Evolutionary conservation across 2,113 vertebrate genomes (phyloP).

Genomic region (Scytalopus superciliaris): DNA sequence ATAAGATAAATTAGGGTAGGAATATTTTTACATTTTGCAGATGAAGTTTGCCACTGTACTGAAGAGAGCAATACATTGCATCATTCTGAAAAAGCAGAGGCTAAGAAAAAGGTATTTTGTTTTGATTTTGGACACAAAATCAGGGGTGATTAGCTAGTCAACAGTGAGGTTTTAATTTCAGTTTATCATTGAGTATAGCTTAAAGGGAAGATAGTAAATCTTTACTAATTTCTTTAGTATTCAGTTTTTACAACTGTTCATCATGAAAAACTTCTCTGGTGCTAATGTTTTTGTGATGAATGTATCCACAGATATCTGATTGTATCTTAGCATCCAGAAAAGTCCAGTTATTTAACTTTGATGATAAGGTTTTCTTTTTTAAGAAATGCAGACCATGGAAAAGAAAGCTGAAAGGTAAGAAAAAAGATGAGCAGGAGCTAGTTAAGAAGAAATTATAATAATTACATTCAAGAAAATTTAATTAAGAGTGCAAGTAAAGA

Average conservation of each 20-base stretch:
- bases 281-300: background rate
- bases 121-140: background rate
- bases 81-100: background rate
- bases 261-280: background rate
- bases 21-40: background rate
- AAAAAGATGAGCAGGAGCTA: background rate
- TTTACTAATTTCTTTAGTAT: background rate
- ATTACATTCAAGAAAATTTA: background rate
- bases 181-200: background rate
- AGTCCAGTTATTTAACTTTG: background rate
- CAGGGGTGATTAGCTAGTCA: background rate
- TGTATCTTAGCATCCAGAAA: background rate
- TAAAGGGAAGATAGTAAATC: background rate
- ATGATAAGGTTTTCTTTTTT: background rate
- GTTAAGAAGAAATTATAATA: background rate
- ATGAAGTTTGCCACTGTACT: background rate
- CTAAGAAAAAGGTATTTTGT: background rate
- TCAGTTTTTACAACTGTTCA: background rate
- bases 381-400: background rate
- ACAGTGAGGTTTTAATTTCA: background rate
- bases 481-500: background rate
- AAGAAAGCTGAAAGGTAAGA: background rate
- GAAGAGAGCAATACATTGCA: background rate
- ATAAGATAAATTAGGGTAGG: background rate
- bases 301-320: background rate